Evolutionary conservation across 2,888 invertebrate genomes (phyloP).

Genomic region (Sisyra terminalis): DNA sequence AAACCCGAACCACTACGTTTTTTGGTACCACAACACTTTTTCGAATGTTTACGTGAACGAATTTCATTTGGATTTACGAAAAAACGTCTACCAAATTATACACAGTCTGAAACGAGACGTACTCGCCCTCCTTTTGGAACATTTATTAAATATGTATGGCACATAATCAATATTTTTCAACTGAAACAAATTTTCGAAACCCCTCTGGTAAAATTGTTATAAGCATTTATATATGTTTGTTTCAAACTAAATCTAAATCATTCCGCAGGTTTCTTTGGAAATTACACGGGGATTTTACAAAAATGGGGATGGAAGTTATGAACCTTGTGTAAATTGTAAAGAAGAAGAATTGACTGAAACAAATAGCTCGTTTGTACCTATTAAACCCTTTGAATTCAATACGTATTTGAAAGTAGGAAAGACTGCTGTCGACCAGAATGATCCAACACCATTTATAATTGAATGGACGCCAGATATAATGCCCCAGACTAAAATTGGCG

Average conservation of each 20-base stretch:
- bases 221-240: background rate
- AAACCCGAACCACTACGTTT: slow-evolving; percentile 49
- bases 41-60: slow-evolving; percentile 51
- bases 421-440: slow-evolving; percentile 22
- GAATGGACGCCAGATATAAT: slow-evolving; percentile 64
- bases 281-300: slow-evolving; percentile 46
- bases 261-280: slow-evolving; percentile 37
- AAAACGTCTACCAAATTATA: slow-evolving; percentile 45
- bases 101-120: slow-evolving; percentile 37
- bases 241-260: slow-evolving; percentile 1
- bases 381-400: slow-evolving; percentile 40
- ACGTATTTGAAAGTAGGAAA: slow-evolving; percentile 47
- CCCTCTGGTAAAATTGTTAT: slow-evolving; percentile 32
- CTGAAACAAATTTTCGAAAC: slow-evolving; percentile 61
- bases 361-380: slow-evolving; percentile 26
- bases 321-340: slow-evolving; percentile 16
- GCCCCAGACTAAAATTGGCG: slow-evolving; percentile 50
- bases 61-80: slow-evolving; percentile 45
- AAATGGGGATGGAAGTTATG: slow-evolving; percentile 41
- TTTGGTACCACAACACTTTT: slow-evolving; percentile 51
- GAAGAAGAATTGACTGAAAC: slow-evolving; percentile 18
- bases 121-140: slow-evolving; percentile 46
- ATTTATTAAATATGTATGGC: slow-evolving; percentile 54
- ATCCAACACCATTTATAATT: slow-evolving; percentile 48
- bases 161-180: slow-evolving; percentile 50